A percentile compares a stretch with the other conserved stretches of the same genome.
Conservation (phyloP, 2,113 vertebrate genomes). For the Pteruthius melanotis region DNA sequence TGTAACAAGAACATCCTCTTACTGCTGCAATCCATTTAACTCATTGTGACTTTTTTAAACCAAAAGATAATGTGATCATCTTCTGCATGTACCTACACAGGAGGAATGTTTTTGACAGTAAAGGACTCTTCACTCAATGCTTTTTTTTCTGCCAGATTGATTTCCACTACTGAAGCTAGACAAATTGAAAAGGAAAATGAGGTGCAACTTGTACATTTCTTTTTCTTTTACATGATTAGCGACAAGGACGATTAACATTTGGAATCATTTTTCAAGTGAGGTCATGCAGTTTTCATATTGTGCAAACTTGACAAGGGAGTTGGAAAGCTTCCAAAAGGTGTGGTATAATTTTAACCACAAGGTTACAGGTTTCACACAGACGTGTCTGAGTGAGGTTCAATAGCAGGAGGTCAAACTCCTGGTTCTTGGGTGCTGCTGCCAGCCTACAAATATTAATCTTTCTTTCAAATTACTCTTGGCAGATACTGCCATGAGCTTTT, state of each 20-base stretch:
- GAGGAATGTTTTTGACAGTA: neutral
- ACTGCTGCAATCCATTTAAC: neutral
- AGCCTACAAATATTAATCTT: conserved; percentile 39
- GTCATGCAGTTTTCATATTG: neutral
- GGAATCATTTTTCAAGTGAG: neutral
- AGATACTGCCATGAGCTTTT: conserved; percentile 24
- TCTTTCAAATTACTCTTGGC: conserved; percentile 40
- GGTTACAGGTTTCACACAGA: neutral
- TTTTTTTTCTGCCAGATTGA: neutral
- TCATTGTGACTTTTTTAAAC: neutral
- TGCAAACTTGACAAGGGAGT: neutral
- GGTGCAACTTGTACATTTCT: neutral
- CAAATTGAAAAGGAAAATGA: neutral
- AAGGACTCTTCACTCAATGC: neutral
- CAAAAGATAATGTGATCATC: neutral
- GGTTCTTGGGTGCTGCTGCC: neutral
- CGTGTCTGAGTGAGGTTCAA: neutral
- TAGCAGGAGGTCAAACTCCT: neutral
- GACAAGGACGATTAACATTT: neutral
- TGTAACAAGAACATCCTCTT: neutral
- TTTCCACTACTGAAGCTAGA: neutral
- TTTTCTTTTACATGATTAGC: neutral
- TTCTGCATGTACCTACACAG: neutral
- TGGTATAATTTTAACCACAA: neutral
- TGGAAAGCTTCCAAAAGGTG: neutral